Conservation (phyloP, 2,797 vertebrate species). For the Eulemur rubriventer region DNA sequence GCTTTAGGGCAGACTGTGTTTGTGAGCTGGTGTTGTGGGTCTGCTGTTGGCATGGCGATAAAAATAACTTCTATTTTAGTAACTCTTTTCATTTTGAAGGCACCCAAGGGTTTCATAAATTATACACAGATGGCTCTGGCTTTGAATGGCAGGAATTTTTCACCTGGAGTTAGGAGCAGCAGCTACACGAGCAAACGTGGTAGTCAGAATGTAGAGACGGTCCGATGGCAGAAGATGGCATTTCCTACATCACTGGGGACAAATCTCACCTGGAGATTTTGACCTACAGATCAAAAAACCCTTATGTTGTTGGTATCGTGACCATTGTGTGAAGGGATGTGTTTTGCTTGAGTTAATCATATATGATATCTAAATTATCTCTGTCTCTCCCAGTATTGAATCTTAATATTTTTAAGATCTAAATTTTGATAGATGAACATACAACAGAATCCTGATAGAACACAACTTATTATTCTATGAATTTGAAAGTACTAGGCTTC, state of each 20-base stretch:
- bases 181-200: neutral
- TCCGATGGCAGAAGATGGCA: neutral
- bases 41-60: slow-evolving; percentile 66
- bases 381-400: neutral
- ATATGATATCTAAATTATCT: neutral
- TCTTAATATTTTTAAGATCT: slow-evolving; percentile 26
- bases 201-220: neutral
- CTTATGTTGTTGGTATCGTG: neutral
- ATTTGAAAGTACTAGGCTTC: slow-evolving; percentile 9
- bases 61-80: slow-evolving; percentile 70
- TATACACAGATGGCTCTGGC: slow-evolving; percentile 51
- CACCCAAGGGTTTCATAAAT: slow-evolving; percentile 66
- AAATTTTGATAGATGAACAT: neutral
- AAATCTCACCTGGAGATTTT: slow-evolving; percentile 31
- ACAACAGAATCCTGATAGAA: neutral
- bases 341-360: neutral
- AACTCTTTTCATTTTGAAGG: slow-evolving; percentile 67
- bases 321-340: neutral
- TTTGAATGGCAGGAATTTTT: slow-evolving; percentile 59
- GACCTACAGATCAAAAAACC: neutral
- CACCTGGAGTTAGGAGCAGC: slow-evolving; percentile 48
- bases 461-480: neutral
- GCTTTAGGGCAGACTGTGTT: slow-evolving; percentile 54
- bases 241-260: neutral
- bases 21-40: slow-evolving; percentile 54